phyloP scores from a whole-genome alignment of 2,888 invertebrate species.

The Scaptomyza polygonia region DNA sequence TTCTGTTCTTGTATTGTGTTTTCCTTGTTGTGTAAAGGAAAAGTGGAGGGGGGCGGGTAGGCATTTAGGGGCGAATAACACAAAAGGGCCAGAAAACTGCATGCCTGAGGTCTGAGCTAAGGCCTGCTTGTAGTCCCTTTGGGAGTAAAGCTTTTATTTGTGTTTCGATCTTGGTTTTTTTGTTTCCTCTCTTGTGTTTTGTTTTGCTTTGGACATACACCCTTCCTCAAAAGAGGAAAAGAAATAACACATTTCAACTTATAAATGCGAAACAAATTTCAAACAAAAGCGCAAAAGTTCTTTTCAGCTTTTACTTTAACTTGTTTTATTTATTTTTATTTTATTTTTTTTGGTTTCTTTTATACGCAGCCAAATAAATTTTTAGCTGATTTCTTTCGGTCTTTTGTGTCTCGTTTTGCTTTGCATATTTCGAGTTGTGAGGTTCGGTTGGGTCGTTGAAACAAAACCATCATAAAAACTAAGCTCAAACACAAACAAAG shows the following conservation, averaged over 20 bases:
- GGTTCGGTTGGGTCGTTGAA: not conserved
- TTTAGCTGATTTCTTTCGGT: constrained; percentile 70
- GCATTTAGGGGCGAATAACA: constrained; percentile 34
- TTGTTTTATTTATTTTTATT: not conserved
- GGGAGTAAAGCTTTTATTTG: constrained; percentile 67
- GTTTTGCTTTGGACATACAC: constrained; percentile 50
- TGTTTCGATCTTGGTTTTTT: constrained; percentile 50
- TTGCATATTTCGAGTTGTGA: constrained; percentile 54
- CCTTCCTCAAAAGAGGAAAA: constrained; percentile 12
- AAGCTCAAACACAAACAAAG: constrained; percentile 73
- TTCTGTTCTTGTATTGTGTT: constrained; percentile 14
- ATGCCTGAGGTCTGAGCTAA: constrained; percentile 58
- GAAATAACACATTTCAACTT: constrained; percentile 71
- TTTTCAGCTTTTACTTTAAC: constrained; percentile 2
- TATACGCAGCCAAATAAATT: constrained; percentile 66
- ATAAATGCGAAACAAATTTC: constrained; percentile 80
- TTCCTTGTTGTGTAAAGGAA: not conserved
- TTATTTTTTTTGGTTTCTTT: constrained; percentile 18
- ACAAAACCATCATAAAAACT: constrained; percentile 57
- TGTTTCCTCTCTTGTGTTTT: constrained; percentile 11
- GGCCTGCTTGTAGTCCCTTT: constrained; percentile 25
- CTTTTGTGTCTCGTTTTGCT: constrained; percentile 32
- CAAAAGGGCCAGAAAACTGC: constrained; percentile 54
- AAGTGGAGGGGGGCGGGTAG: constrained; percentile 3
- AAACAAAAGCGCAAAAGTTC: constrained; percentile 77